phyloP scores from a whole-genome alignment of 1,140 invertebrate species.

The Brachionus asplanchnoidis region DNA sequence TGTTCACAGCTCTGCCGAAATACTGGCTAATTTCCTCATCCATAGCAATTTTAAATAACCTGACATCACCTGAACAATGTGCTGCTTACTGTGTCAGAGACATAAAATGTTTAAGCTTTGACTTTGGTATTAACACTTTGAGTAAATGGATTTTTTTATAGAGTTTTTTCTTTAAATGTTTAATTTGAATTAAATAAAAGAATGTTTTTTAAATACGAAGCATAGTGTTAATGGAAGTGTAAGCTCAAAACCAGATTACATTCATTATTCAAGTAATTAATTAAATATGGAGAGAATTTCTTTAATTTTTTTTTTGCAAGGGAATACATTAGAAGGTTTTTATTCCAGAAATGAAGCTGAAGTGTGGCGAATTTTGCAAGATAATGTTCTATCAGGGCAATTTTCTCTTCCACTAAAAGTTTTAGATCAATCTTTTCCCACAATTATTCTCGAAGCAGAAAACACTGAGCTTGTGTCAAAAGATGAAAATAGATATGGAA shows the following conservation, averaged over 20 bases:
- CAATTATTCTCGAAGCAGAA: neutral
- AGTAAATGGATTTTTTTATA: neutral
- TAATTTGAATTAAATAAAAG: neutral
- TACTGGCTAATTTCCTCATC: neutral
- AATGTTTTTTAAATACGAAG: constrained; percentile 2
- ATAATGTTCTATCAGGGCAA: neutral
- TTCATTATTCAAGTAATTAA: constrained; percentile 11
- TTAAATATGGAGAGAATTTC: neutral
- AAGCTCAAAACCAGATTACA: neutral
- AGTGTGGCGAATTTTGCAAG: neutral
- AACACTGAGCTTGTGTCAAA: neutral
- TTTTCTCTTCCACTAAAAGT: neutral
- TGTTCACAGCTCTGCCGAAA: constrained; percentile 21
- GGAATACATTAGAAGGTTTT: constrained; percentile 27
- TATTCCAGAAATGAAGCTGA: neutral
- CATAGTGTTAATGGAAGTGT: constrained; percentile 11
- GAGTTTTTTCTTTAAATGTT: neutral
- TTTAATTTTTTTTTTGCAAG: neutral
- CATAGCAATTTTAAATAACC: neutral
- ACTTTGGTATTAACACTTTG: neutral
- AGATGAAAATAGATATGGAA: constrained; percentile 5
- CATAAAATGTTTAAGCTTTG: constrained; percentile 30
- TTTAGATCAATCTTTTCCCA: neutral
- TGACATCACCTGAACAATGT: neutral
- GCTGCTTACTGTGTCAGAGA: constrained; percentile 13